phyloP scores from a whole-genome alignment of 2,888 invertebrate genomes.

The Macrosoma leucophasiata region DNA sequence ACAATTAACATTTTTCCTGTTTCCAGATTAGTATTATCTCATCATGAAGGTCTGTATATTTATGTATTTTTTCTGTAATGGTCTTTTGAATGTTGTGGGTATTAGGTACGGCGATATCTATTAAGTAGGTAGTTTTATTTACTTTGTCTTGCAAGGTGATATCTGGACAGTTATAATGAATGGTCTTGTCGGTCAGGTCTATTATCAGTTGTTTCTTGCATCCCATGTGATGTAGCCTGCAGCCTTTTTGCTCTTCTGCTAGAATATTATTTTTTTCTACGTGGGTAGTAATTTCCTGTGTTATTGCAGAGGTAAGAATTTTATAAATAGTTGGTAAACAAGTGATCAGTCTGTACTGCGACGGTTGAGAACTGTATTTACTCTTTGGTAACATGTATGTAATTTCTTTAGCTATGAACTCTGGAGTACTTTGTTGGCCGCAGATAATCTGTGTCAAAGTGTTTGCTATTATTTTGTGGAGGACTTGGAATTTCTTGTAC shows the following conservation, averaged over 20 bases:
- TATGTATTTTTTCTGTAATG: slow-evolving; percentile 2
- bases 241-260: slow-evolving; percentile 15
- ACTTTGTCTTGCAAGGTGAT: slow-evolving; percentile 2
- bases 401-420: slow-evolving; percentile 17
- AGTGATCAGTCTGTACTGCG: slow-evolving; percentile 25
- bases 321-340: slow-evolving; percentile 26
- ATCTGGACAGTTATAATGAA: slow-evolving; percentile 6
- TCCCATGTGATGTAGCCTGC: slow-evolving; percentile 6
- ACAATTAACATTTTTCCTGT: too few species aligned
- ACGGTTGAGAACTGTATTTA: slow-evolving; percentile 9
- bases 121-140: slow-evolving; percentile 2
- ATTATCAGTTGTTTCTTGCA: slow-evolving; percentile 18
- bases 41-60: not conserved
- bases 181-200: slow-evolving; percentile 7
- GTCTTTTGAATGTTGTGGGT: slow-evolving; percentile 3
- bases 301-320: slow-evolving; percentile 18
- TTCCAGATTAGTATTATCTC: not conserved
- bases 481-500: slow-evolving; percentile 11
- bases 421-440: slow-evolving; percentile 11
- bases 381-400: slow-evolving; percentile 22
- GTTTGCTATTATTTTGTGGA: slow-evolving; percentile 14
- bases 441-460: slow-evolving; percentile 13
- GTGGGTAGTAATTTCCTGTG: slow-evolving; percentile 13
- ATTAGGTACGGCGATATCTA: slow-evolving; percentile 4
- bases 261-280: slow-evolving; percentile 10